phyloP scores from a whole-genome alignment of 2,113 vertebrate genomes.

The Taurulus bubalis region DNA sequence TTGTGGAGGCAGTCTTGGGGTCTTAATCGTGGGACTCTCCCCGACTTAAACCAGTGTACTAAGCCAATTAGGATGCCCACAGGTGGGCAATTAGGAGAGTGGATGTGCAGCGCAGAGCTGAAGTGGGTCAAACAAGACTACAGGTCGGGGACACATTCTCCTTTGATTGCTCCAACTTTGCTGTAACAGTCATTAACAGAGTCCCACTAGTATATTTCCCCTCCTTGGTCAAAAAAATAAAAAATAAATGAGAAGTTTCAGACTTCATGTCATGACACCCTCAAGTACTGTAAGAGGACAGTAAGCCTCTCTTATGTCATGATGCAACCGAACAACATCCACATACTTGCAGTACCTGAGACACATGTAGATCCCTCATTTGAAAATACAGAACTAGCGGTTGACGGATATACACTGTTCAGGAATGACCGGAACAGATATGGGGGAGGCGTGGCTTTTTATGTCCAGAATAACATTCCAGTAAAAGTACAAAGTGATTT shows the following conservation, averaged over 20 bases:
- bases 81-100: conserved; percentile 73
- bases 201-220: background rate
- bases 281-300: background rate
- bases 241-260: conserved; percentile 2
- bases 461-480: too few relatives aligned
- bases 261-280: background rate
- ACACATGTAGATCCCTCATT: too few relatives aligned
- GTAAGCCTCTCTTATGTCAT: background rate
- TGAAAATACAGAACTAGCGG: too few relatives aligned
- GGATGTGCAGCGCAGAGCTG: conserved; percentile 32
- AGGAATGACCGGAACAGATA: too few relatives aligned
- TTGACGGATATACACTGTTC: too few relatives aligned
- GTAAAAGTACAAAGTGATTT: too few relatives aligned
- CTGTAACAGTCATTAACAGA: conserved; percentile 45
- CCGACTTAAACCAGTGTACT: conserved; percentile 66
- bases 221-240: conserved; percentile 7
- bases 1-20: conserved; percentile 28
- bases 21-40: conserved; percentile 52
- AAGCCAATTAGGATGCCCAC: conserved; percentile 71
- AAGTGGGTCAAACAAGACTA: conserved; percentile 59
- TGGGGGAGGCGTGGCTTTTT: too few relatives aligned
- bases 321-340: too few relatives aligned
- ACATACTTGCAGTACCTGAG: too few relatives aligned
- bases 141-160: conserved; percentile 50
- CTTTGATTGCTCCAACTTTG: conserved; percentile 55